These are phyloP conservation scores for Salmo trutta DNA, from an alignment of 2,797 vertebrate species.

Conservation along the genomic window DNA sequence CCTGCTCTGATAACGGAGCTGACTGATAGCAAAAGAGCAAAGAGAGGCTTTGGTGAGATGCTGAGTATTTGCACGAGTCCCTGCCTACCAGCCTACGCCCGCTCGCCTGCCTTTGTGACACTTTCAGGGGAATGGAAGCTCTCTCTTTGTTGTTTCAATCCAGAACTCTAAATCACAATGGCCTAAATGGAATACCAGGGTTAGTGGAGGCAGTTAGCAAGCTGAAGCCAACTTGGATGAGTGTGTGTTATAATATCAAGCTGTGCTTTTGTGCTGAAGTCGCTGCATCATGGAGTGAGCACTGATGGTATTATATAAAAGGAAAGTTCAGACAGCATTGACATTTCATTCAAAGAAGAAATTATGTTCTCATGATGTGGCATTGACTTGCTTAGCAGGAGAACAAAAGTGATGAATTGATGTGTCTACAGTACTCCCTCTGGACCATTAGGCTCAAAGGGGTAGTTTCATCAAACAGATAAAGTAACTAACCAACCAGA, in stretches of 20 bases:
- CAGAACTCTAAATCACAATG: conserved; percentile 38
- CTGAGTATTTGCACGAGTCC: conserved; percentile 30
- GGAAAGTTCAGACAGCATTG: conserved; percentile 43
- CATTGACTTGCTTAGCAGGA: conserved; percentile 7
- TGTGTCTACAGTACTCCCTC: background rate
- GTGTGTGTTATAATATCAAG: conserved; percentile 52
- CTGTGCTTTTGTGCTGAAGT: conserved; percentile 37
- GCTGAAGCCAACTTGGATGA: conserved; percentile 50
- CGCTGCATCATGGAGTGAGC: conserved; percentile 35
- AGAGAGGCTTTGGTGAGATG: conserved; percentile 24
- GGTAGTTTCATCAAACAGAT: background rate
- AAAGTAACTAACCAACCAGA: background rate
- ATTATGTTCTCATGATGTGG: conserved; percentile 25
- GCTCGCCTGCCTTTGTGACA: conserved; percentile 38
- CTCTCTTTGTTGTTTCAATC: conserved; percentile 29
- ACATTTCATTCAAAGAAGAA: conserved; percentile 36
- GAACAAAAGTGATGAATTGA: background rate
- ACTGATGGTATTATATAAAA: conserved; percentile 38
- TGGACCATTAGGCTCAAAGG: background rate
- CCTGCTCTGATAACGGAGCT: conserved; percentile 35
- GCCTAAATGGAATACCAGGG: background rate
- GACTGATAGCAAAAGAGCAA: conserved; percentile 43
- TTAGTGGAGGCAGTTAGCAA: conserved; percentile 26
- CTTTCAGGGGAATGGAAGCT: conserved; percentile 39
- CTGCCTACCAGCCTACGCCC: background rate